A percentile compares a stretch with the other conserved stretches of the same genome.
Evolutionary conservation across 2,113 vertebrate species (phyloP).

Genomic region (Camelus dromedarius): DNA sequence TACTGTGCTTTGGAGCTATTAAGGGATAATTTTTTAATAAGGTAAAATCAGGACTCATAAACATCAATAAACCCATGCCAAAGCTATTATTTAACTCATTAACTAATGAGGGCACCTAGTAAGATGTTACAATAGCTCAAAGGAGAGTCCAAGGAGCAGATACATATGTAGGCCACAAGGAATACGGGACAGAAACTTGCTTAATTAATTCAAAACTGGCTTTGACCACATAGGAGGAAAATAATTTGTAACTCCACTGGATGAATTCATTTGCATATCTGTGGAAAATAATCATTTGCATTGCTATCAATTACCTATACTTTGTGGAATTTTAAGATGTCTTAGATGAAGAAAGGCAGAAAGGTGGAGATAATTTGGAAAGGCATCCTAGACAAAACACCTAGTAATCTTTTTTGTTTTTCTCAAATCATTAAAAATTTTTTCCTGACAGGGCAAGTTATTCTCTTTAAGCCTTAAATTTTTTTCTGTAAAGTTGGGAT

Average conservation of each 20-base stretch:
- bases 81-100: slow-evolving; percentile 8
- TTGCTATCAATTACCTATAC: slow-evolving; percentile 7
- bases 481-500: not conserved
- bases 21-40: slow-evolving; percentile 14
- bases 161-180: not conserved
- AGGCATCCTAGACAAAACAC: not conserved
- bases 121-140: slow-evolving; percentile 1
- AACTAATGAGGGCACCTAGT: slow-evolving; percentile 19
- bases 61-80: not conserved
- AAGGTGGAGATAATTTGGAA: not conserved
- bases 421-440: not conserved
- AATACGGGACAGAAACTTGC: not conserved
- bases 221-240: not conserved
- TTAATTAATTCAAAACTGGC: not conserved
- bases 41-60: not conserved
- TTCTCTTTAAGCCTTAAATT: not conserved
- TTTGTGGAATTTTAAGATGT: slow-evolving; percentile 44
- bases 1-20: not conserved
- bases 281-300: slow-evolving; percentile 8
- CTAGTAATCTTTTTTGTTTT: not conserved
- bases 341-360: not conserved
- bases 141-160: not conserved
- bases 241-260: not conserved
- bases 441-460: not conserved
- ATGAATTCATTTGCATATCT: slow-evolving; percentile 32